Conservation (phyloP, 2,888 invertebrate genomes). For the Drosophila siamana region DNA sequence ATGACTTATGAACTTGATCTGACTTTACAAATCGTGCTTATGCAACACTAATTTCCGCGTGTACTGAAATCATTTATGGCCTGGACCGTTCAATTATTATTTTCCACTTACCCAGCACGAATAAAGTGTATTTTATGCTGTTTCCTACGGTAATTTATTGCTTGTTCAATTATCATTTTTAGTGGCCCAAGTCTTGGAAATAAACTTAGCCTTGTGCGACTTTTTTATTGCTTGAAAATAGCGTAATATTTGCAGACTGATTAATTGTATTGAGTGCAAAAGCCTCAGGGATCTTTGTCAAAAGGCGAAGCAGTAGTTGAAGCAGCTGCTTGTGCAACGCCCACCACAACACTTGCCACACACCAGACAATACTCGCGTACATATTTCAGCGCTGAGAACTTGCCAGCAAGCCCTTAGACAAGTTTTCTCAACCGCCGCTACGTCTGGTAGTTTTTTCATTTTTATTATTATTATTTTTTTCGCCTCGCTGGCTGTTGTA, state of each 20-base stretch:
- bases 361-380: slow-evolving; percentile 1
- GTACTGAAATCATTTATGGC: too few relatives aligned
- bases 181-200: too few relatives aligned
- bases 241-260: background rate
- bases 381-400: slow-evolving; percentile 47
- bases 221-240: background rate
- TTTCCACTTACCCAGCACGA: background rate
- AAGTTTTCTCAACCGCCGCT: slow-evolving; percentile 56
- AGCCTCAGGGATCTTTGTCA: background rate
- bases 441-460: slow-evolving; percentile 28
- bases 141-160: too few relatives aligned
- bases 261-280: background rate
- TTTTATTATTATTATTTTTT: slow-evolving; percentile 10
- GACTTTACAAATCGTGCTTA: background rate
- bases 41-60: background rate
- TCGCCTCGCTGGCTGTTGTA: background rate
- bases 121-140: background rate
- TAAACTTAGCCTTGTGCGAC: background rate
- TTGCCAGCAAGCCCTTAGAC: slow-evolving; percentile 59
- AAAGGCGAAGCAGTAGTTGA: slow-evolving; percentile 2
- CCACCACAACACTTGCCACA: slow-evolving; percentile 39
- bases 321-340: slow-evolving; percentile 64
- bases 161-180: too few relatives aligned
- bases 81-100: background rate
- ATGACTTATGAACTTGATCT: slow-evolving; percentile 11